Evolutionary conservation across 2,888 invertebrate species (phyloP).

Genomic region (Cephus pygmeus): DNA sequence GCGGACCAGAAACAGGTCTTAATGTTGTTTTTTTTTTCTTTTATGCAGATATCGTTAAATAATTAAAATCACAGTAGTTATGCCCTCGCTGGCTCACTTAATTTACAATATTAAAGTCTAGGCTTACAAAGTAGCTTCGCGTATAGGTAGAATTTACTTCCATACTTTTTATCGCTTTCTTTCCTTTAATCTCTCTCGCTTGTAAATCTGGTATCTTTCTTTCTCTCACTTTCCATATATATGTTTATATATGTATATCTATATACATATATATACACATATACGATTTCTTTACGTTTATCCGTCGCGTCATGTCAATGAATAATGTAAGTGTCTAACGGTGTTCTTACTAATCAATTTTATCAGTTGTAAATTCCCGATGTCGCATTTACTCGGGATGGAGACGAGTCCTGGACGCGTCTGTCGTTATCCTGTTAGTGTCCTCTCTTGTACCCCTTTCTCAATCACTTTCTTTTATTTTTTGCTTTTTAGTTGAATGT

Average conservation of each 20-base stretch:
- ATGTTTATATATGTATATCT: neutral
- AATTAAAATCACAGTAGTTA: conserved; percentile 67
- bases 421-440: neutral
- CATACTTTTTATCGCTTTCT: conserved; percentile 32
- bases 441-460: conserved; percentile 3
- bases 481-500: neutral
- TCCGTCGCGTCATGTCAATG: neutral
- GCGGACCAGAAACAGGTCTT: conserved; percentile 53
- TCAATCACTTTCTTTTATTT: neutral
- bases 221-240: neutral
- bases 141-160: conserved; percentile 42
- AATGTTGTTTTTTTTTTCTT: conserved; percentile 18
- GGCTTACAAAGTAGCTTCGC: conserved; percentile 61
- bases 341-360: neutral
- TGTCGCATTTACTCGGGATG: neutral
- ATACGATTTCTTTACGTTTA: neutral
- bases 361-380: neutral
- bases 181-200: conserved; percentile 23
- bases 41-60: conserved; percentile 62
- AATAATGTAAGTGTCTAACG: neutral
- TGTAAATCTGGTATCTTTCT: neutral
- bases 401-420: neutral
- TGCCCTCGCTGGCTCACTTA: conserved; percentile 65
- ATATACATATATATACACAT: too few relatives aligned
- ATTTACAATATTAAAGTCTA: conserved; percentile 62